Percentiles rank a stretch among this genome's conserved stretches.
These are phyloP conservation scores for Drosophila athabasca DNA, from an alignment of 1,140 invertebrate genomes.

Conservation along the genomic window DNA sequence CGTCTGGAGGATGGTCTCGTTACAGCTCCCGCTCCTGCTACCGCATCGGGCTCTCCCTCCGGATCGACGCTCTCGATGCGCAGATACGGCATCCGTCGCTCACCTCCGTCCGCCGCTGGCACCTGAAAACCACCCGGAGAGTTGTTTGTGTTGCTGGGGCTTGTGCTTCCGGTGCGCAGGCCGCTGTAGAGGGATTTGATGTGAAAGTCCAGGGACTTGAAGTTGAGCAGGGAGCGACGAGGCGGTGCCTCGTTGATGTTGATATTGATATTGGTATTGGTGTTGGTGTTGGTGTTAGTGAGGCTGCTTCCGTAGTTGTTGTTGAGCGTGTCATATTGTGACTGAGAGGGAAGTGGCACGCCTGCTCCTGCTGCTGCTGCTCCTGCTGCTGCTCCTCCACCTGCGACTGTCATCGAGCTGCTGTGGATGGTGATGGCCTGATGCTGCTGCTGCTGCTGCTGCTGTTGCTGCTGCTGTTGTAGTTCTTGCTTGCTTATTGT, in stretches of 20 bases:
- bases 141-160: constrained; percentile 13
- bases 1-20: background rate
- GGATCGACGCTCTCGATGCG: constrained; percentile 76
- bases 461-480: constrained; percentile 72
- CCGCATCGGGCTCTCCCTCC: constrained; percentile 37
- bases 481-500: constrained; percentile 83
- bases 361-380: constrained; percentile 27
- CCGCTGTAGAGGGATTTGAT: constrained; percentile 79
- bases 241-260: constrained; percentile 42
- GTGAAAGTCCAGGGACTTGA: constrained; percentile 81
- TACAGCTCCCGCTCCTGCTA: too few relatives aligned
- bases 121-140: constrained; percentile 28
- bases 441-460: constrained; percentile 47
- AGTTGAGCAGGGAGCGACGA: constrained; percentile 76
- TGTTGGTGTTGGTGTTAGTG: constrained; percentile 2
- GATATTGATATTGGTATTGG: constrained; percentile 3
- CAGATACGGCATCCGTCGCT: constrained; percentile 66
- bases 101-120: background rate
- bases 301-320: constrained; percentile 56
- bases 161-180: constrained; percentile 32
- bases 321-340: constrained; percentile 73
- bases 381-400: constrained; percentile 31
- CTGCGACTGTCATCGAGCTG: constrained; percentile 27
- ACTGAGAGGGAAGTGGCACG: constrained; percentile 35
- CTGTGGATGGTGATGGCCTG: constrained; percentile 6